These are phyloP conservation scores for Microdon myrmicae DNA, from an alignment of 2,888 invertebrate species.

Conservation along the genomic window DNA sequence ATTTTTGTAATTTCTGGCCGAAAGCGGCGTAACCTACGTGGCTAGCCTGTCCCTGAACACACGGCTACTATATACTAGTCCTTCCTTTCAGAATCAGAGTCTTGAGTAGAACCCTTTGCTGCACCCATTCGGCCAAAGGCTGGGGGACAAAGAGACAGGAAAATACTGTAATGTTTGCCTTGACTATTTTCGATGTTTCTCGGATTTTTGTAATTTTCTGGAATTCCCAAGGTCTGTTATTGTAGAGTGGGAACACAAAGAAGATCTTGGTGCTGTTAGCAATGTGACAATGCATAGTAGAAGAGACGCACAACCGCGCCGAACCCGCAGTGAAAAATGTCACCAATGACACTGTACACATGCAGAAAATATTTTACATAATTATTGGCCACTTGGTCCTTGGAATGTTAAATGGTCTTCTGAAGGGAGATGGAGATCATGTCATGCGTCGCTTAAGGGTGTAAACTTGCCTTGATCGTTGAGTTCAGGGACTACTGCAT, in stretches of 20 bases:
- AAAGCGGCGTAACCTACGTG: background rate
- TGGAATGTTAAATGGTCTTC: conserved; percentile 47
- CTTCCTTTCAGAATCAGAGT: conserved; percentile 44
- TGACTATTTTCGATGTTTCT: conserved; percentile 43
- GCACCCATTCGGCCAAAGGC: conserved; percentile 24
- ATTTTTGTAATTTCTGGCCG: conserved; percentile 55
- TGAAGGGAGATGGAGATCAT: conserved; percentile 50
- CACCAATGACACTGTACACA: conserved; percentile 50
- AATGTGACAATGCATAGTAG: conserved; percentile 13
- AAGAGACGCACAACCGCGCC: conserved; percentile 14
- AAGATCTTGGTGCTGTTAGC: conserved; percentile 26
- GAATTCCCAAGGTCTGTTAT: conserved; percentile 40
- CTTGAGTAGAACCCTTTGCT: conserved; percentile 32
- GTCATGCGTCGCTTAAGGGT: conserved; percentile 27
- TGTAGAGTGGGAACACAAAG: conserved; percentile 34
- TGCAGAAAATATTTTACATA: conserved; percentile 52
- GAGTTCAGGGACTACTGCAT: too few relatives aligned
- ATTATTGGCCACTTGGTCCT: conserved; percentile 48
- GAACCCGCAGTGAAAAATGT: conserved; percentile 37
- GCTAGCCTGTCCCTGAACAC: background rate
- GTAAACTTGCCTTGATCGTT: too few relatives aligned
- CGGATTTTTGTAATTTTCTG: conserved; percentile 49
- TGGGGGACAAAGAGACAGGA: conserved; percentile 2
- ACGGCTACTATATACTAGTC: conserved; percentile 34
- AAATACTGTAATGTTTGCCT: conserved; percentile 33